Evolutionary conservation across 2,888 invertebrate species (phyloP).

Genomic region (Pheosia tremula): DNA sequence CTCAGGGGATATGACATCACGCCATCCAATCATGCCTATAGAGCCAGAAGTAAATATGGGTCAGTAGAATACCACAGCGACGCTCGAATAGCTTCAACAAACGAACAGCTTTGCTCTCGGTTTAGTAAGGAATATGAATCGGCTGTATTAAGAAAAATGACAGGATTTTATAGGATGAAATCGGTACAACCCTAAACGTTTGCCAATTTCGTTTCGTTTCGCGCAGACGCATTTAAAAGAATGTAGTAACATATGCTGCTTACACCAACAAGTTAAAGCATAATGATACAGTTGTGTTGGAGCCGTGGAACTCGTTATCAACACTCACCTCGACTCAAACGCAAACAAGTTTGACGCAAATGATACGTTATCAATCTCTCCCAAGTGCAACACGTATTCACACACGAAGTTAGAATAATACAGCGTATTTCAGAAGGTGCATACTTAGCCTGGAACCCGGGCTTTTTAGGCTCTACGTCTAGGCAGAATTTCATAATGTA

Average conservation of each 20-base stretch:
- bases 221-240: not conserved
- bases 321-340: not conserved
- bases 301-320: not conserved
- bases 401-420: not conserved
- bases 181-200: too few species aligned
- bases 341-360: slow-evolving; percentile 6
- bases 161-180: too few species aligned
- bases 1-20: too few species aligned
- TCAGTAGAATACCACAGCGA: slow-evolving; percentile 39
- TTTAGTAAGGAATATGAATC: too few species aligned
- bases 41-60: slow-evolving; percentile 40
- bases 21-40: too few species aligned
- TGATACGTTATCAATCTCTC: not conserved
- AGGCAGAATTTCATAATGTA: too few species aligned
- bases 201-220: too few species aligned
- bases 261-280: too few species aligned
- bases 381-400: not conserved
- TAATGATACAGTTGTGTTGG: not conserved
- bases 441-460: too few species aligned
- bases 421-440: not conserved
- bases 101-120: too few species aligned
- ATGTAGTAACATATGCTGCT: not conserved
- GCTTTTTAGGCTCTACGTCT: too few species aligned
- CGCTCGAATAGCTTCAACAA: slow-evolving; percentile 43
- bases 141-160: too few species aligned